Evolutionary conservation across 2,113 vertebrate genomes (phyloP).

Genomic region (chimpanzee (Pan troglodytes)): NHGRI_mPanTro3-v2.1_pri NC_072414.2:24276501-24277000

Average conservation of each 20-base stretch:
- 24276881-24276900: neutral
- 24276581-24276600: neutral
- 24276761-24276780: neutral
- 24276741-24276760: neutral
- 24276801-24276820: neutral
- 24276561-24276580: neutral
- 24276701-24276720: neutral
- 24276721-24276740: neutral
- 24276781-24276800: neutral
- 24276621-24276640: neutral
- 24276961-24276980: neutral
- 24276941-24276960: neutral
- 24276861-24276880: neutral
- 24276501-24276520: neutral
- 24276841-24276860: neutral
- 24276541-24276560: no score
- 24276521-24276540: neutral
- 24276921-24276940: neutral
- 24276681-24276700: neutral
- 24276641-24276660: neutral
- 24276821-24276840: neutral
- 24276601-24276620: neutral
- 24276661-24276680: neutral
- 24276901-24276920: neutral
- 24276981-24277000: neutral